Evolutionary conservation across 2,797 vertebrate species (phyloP).

Genomic region (Merluccius polli): DNA sequence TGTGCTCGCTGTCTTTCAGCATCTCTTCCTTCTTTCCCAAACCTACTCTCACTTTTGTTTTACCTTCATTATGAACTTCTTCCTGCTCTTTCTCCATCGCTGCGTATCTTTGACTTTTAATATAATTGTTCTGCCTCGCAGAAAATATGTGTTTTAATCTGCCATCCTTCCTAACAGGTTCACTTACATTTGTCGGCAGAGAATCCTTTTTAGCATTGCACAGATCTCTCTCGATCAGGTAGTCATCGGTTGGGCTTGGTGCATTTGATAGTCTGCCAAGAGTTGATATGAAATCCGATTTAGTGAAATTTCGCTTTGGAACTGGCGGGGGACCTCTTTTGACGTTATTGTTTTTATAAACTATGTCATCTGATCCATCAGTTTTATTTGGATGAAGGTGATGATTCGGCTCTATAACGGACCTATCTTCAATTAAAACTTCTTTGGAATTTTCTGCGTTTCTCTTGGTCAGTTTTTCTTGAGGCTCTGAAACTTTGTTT

Average conservation of each 20-base stretch:
- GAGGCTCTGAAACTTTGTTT: constrained; percentile 28
- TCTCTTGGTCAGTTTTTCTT: constrained; percentile 37
- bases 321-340: constrained; percentile 62
- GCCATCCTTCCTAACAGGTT: constrained; percentile 41
- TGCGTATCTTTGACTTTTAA: constrained; percentile 70
- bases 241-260: constrained; percentile 9
- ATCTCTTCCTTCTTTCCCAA: constrained; percentile 19
- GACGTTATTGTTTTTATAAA: constrained; percentile 14
- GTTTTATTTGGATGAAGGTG: constrained; percentile 19
- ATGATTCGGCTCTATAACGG: constrained; percentile 8
- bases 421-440: constrained; percentile 6
- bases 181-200: constrained; percentile 29
- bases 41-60: constrained; percentile 30
- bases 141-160: constrained; percentile 67
- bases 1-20: constrained; percentile 48
- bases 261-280: constrained; percentile 39
- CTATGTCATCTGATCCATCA: constrained; percentile 7
- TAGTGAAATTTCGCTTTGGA: constrained; percentile 52
- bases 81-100: constrained; percentile 40
- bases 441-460: constrained; percentile 32
- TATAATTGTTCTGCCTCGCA: constrained; percentile 73
- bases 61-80: constrained; percentile 31
- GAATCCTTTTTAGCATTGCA: constrained; percentile 27
- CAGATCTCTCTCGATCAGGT: constrained; percentile 23
- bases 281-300: constrained; percentile 45